Base-by-base conservation (phyloP, 2,888 invertebrate genomes). In the Drosophila macrospina region DNA sequence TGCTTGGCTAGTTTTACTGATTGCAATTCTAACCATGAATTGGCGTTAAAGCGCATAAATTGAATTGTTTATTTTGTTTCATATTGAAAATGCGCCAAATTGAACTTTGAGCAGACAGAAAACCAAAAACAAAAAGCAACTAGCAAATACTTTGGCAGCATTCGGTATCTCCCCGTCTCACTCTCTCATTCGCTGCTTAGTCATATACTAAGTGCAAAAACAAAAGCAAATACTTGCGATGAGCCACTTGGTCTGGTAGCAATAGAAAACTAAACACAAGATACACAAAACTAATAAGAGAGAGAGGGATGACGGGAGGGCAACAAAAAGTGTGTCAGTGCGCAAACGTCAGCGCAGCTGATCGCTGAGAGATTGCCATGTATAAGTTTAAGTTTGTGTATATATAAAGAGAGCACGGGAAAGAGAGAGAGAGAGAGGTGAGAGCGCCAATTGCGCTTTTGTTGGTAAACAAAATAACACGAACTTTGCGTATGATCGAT, bases 391-490 rank as follows among this genome's bases (percentile, higher is more conserved):
- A 20, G 20, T 20, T 2, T 34, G 37, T 39, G 13, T 16, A 28
- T n/a, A n/a, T 26, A 26, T 44, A 28, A 6, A 28, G 6, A 28
- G 28, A 28, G 28, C 5, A 26, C 26, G 13, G 2, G 11, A 15
- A 10, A 11, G 41, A 16, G 16, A 30, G 28, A 11, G 16, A 11
- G 16, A 56, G 5, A 41, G 37, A 50, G 15, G 11, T 16, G 42
- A 16, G 48, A 10, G 24, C 28, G 13, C 13, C 30, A 28, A 16
- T 47, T 36, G 47, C 13, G 55, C 70, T 69, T 88, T 89, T 89
- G 88, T 85, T 89, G 65, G 83, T 85, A 89, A 85, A 85, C 85
- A 85, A 85, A 80, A 80, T 82, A 86, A 74, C 85, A 85, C 85
- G 88, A 85, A 72, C 59, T 59, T 39, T 59, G 72, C 77, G 88